Percentiles rank a stretch among this genome's conserved stretches.
Conservation (phyloP, 2,888 invertebrate species). For the Volucella bombylans region DNA sequence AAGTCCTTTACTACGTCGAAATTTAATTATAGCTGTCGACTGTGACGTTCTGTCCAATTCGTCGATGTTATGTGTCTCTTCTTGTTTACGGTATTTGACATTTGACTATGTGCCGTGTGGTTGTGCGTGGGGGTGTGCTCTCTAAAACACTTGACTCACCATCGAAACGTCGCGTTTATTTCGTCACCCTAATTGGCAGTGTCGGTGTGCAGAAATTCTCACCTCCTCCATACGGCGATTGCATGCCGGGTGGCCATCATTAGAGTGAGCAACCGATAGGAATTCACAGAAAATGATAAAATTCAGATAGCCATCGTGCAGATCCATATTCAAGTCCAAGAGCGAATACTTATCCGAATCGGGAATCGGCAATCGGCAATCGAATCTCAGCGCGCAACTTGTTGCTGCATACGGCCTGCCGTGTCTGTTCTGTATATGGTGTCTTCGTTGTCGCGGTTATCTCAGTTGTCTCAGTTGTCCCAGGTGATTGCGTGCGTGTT, state of each 20-base stretch:
- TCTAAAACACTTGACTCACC: slow-evolving; percentile 50
- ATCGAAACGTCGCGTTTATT: slow-evolving; percentile 24
- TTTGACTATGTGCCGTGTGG: slow-evolving; percentile 60
- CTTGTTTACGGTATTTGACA: no score
- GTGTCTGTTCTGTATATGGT: background rate
- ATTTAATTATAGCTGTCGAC: no score
- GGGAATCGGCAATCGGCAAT: slow-evolving; percentile 9
- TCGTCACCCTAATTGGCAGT: slow-evolving; percentile 27
- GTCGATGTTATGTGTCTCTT: no score
- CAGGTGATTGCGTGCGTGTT: slow-evolving; percentile 2
- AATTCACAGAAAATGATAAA: slow-evolving; percentile 53
- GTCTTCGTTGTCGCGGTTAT: no score
- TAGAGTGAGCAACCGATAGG: slow-evolving; percentile 49
- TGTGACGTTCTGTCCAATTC: no score
- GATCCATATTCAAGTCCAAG: background rate
- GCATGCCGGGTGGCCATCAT: slow-evolving; percentile 19
- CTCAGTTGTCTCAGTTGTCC: no score
- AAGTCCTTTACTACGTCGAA: no score
- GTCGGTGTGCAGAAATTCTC: slow-evolving; percentile 40
- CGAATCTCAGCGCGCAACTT: background rate
- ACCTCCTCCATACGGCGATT: slow-evolving; percentile 6
- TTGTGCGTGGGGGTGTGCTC: slow-evolving; percentile 8
- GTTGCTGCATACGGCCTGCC: background rate
- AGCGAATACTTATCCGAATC: no score
- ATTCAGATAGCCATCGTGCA: slow-evolving; percentile 40